phyloP scores from a whole-genome alignment of 1,140 invertebrate genomes.

The Pogonomyrmex californicus region DNA sequence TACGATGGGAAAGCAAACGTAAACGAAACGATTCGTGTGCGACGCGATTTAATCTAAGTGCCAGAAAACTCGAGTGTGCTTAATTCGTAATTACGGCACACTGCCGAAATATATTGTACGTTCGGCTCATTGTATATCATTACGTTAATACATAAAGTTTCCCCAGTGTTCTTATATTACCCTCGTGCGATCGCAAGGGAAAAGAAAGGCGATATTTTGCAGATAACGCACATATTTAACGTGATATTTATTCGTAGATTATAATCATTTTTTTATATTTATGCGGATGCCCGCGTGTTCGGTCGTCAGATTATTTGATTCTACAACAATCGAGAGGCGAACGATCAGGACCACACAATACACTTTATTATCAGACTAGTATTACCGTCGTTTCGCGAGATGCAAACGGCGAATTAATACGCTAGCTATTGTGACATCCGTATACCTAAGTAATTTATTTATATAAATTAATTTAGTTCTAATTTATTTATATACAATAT shows the following conservation, averaged over 20 bases:
- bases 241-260: conserved; percentile 81
- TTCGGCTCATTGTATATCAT: conserved; percentile 37
- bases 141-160: conserved; percentile 49
- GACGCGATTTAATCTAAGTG: conserved; percentile 11
- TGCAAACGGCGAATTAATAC: conserved; percentile 80
- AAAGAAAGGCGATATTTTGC: conserved; percentile 72
- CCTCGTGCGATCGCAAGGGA: conserved; percentile 32
- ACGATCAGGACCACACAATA: conserved; percentile 53
- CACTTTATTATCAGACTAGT: conserved; percentile 71
- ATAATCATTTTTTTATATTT: conserved; percentile 74
- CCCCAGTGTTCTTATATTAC: conserved; percentile 34
- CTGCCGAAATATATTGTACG: background rate
- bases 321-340: conserved; percentile 1
- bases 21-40: background rate
- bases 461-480: conserved; percentile 80
- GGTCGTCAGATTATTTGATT: conserved; percentile 51
- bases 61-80: conserved; percentile 4
- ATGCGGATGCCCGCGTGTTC: conserved; percentile 20
- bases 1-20: background rate
- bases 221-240: conserved; percentile 75
- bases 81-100: background rate
- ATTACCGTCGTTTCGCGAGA: conserved; percentile 81
- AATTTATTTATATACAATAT: conserved; percentile 75
- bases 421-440: conserved; percentile 75
- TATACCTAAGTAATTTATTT: conserved; percentile 83